Evolutionary conservation across 2,113 vertebrate species (phyloP).

Genomic region (Peromyscus leucopus): DNA sequence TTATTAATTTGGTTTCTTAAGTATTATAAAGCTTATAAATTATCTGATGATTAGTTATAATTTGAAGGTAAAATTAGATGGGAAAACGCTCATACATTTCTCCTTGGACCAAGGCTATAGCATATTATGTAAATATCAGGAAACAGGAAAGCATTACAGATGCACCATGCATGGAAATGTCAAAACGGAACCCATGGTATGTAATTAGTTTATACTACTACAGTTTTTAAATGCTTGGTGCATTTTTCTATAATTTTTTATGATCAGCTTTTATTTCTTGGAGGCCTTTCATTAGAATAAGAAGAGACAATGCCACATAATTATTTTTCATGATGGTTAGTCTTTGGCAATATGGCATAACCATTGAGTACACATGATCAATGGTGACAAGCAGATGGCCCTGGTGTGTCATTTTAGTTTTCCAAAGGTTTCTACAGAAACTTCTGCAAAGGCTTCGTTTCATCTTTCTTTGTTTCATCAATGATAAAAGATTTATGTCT

Average conservation of each 20-base stretch:
- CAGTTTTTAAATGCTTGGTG: neutral
- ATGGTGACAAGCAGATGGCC: neutral
- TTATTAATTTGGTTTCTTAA: conserved; percentile 43
- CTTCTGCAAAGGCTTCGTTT: conserved; percentile 55
- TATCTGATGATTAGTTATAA: neutral
- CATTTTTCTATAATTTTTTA: neutral
- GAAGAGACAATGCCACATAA: neutral
- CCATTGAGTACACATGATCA: conserved; percentile 23
- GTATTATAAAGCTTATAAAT: neutral
- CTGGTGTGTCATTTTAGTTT: conserved; percentile 3
- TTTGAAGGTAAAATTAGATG: neutral
- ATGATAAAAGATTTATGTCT: conserved; percentile 64
- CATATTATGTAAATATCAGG: neutral
- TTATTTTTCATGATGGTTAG: conserved; percentile 55
- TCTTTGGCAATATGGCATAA: neutral
- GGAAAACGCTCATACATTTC: neutral
- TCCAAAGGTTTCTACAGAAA: conserved; percentile 51
- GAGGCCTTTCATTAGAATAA: neutral
- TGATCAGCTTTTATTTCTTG: conserved; percentile 25
- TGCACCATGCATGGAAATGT: neutral
- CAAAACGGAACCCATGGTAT: neutral
- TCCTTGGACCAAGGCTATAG: neutral
- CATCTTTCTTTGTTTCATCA: conserved; percentile 68
- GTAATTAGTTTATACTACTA: no score
- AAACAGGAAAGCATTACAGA: neutral